Conservation (phyloP, 1,140 invertebrate genomes). For the Cotesia vestalis region DNA sequence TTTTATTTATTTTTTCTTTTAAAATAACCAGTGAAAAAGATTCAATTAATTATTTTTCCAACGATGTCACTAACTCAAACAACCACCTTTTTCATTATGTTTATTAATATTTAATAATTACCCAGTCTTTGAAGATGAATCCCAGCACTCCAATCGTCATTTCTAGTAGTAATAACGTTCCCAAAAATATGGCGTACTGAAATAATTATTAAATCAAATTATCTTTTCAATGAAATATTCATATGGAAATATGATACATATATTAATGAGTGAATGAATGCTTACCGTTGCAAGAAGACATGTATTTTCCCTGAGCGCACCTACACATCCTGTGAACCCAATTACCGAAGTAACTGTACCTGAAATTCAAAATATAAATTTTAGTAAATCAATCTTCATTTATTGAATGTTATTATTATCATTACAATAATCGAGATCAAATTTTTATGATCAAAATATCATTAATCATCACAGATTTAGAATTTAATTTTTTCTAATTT, state of each 20-base stretch:
- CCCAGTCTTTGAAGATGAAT: conserved; percentile 97
- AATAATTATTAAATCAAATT: conserved; percentile 58
- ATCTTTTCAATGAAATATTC: not conserved
- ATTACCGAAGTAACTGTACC: conserved; percentile 92
- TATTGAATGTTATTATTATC: too few relatives aligned
- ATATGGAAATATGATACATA: not conserved
- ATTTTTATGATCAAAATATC: too few relatives aligned
- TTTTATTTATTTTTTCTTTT: not conserved
- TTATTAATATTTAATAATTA: conserved; percentile 64
- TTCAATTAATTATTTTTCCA: too few relatives aligned
- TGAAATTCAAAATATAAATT: conserved; percentile 55
- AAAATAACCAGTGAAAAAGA: too few relatives aligned
- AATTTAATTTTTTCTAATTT: too few relatives aligned
- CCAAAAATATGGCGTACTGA: conserved; percentile 93
- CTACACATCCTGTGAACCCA: conserved; percentile 97
- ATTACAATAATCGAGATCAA: too few relatives aligned
- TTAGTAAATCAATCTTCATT: not conserved
- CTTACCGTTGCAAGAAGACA: conserved; percentile 87
- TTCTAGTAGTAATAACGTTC: conserved; percentile 87
- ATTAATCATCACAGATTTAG: too few relatives aligned
- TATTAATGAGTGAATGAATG: conserved; percentile 42
- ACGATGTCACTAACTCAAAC: too few relatives aligned
- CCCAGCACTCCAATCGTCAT: conserved; percentile 90
- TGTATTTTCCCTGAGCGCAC: conserved; percentile 89
- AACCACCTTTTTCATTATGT: too few relatives aligned